Evolutionary conservation across 2,888 invertebrate species (phyloP), one percentile per base, ranked within the genome.

Genomic region (Anoplius nigerrimus): DNA sequence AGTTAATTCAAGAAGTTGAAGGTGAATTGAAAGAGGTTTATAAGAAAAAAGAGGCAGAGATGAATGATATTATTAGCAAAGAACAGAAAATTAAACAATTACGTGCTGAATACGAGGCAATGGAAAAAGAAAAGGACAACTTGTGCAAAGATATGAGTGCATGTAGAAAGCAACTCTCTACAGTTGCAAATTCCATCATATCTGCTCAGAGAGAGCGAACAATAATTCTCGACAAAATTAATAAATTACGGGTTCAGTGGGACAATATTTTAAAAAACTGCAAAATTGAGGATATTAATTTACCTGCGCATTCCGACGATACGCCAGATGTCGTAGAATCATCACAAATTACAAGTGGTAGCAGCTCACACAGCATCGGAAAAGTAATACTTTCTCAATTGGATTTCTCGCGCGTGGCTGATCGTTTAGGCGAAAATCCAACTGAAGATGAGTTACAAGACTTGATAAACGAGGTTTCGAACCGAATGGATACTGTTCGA

Each of bases 381-480:
- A 42, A n/a, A 11, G 27, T 48, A 16, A 11, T 62, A 2, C 22
- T 22, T 54, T 46, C 3, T 15, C 45, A 70, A 46, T 93, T 97
- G 67, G 94, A 97, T 90, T 98, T 96, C 89, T 90, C 91, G 24
- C 89, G 90, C 45, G 90, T 98, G 51, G 90, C 93, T 0, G 94
- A 95, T 20, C 90, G 93, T 46, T 89, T 94, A 20, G 93, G 93
- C 87, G 96, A 96, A 86, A 89, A 96, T 54, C 1, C 8, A 34
- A 95, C 96, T 79, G 94, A 95, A 71, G 95, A 96, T 79, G 95
- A 96, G 79, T 93, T 97, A 51, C 95, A 95, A 87, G 95, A 95
- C 85, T 91, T 92, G 73, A 94, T 93, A 1, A 95, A 95, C 85
- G 93, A 93, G 82, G 89, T 98, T 82, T 91, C 93, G 79, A 95